Percentiles rank a stretch among this genome's conserved stretches.
These are phyloP conservation scores for Oncorhynchus nerka DNA, from an alignment of 2,113 vertebrate genomes.

Conservation along the genomic window DNA sequence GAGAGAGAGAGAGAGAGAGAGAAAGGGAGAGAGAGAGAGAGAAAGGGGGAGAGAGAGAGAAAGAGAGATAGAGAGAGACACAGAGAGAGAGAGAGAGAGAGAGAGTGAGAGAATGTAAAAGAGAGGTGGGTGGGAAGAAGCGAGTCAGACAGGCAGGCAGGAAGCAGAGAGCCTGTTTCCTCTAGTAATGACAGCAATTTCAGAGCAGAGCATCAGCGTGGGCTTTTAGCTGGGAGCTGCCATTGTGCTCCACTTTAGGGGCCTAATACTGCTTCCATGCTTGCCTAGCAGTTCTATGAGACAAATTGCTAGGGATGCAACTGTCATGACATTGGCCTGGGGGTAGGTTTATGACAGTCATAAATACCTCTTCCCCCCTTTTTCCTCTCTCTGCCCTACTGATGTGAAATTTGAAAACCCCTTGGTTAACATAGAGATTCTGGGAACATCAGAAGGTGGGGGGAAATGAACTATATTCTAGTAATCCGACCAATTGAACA, in stretches of 20 bases:
- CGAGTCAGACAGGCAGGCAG: slow-evolving; percentile 14
- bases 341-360: no score
- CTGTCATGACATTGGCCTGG: no score
- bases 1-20: background rate
- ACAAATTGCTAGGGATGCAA: slow-evolving; percentile 27
- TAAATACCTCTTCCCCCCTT: no score
- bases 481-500: no score
- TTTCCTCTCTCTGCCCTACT: no score
- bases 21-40: background rate
- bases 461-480: no score
- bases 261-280: slow-evolving; percentile 26
- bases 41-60: slow-evolving; percentile 10
- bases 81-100: slow-evolving; percentile 6
- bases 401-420: no score
- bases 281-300: slow-evolving; percentile 24
- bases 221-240: slow-evolving; percentile 44
- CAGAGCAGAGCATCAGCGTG: slow-evolving; percentile 1
- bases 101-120: background rate
- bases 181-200: slow-evolving; percentile 43
- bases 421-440: no score
- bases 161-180: slow-evolving; percentile 37
- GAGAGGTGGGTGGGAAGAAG: background rate
- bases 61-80: background rate
- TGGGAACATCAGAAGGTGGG: no score
- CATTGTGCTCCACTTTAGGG: slow-evolving; percentile 39